These are phyloP conservation scores for Euspilapteryx auroguttella DNA, from an alignment of 2,888 invertebrate genomes.

Conservation along the genomic window DNA sequence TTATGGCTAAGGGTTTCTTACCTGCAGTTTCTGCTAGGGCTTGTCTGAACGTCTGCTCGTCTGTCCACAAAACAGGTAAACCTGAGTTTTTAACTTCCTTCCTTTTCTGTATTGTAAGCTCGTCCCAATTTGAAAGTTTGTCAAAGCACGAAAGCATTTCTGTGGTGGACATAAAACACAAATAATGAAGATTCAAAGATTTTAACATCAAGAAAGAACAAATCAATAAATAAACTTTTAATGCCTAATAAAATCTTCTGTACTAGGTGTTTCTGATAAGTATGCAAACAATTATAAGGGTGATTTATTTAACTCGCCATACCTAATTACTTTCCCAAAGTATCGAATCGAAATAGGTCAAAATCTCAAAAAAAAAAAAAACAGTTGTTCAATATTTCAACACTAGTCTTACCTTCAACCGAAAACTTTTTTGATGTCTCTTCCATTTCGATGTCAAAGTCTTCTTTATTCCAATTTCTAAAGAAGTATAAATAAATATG, in stretches of 20 bases:
- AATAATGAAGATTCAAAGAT: too few species aligned
- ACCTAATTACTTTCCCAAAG: too few species aligned
- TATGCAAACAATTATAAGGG: too few species aligned
- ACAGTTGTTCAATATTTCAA: too few species aligned
- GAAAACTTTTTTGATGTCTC: constrained; percentile 8
- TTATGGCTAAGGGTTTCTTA: too few species aligned
- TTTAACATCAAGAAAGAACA: too few species aligned
- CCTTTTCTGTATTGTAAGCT: constrained; percentile 15
- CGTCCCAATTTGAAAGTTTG: constrained; percentile 22
- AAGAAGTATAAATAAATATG: constrained; percentile 3
- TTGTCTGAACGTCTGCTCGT: constrained; percentile 6
- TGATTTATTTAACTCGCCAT: too few species aligned
- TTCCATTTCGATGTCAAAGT: constrained; percentile 8
- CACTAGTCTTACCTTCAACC: constrained; percentile 15
- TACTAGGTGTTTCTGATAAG: too few species aligned
- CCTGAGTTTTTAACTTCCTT: constrained; percentile 3
- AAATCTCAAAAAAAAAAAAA: too few species aligned
- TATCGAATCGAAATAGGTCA: too few species aligned
- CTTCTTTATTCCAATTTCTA: constrained; percentile 3
- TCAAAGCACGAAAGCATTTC: constrained; percentile 18
- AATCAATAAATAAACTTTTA: too few species aligned
- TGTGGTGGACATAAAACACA: constrained; percentile 9
- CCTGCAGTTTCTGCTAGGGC: constrained; percentile 12
- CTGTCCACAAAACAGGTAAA: constrained; percentile 17
- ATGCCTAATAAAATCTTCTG: too few species aligned